Evolutionary conservation across 2,797 vertebrate species (phyloP).

Genomic region (Kryptopterus vitreolus): DNA sequence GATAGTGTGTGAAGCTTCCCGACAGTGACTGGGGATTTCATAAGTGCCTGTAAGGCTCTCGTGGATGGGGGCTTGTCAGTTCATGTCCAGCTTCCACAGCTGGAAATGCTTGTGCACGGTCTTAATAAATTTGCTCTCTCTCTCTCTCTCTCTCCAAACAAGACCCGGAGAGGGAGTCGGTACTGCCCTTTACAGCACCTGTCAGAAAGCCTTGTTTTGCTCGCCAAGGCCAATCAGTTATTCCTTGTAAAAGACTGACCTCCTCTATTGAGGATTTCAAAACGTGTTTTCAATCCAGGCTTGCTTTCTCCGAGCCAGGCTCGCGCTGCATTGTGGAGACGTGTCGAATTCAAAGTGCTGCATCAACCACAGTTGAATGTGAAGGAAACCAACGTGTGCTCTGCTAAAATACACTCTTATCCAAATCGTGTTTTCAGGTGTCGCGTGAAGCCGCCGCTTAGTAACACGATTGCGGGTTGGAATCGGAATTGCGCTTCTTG

Average conservation of each 20-base stretch:
- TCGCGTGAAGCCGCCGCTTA: conserved; percentile 1
- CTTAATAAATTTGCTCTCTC: conserved; percentile 47
- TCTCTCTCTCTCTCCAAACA: conserved; percentile 42
- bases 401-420: not conserved
- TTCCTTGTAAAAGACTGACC: conserved; percentile 32
- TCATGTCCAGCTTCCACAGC: conserved; percentile 41
- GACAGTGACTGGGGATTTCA: conserved; percentile 50
- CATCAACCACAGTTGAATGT: not conserved
- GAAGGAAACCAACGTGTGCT: not conserved
- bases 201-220: conserved; percentile 37
- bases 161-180: conserved; percentile 43
- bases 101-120: conserved; percentile 37
- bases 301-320: not conserved
- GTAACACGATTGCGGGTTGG: conserved; percentile 33
- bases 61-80: conserved; percentile 40
- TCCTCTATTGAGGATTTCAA: not conserved
- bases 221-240: conserved; percentile 39
- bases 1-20: conserved; percentile 34
- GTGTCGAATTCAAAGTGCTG: not conserved
- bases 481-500: conserved; percentile 23
- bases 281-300: conserved; percentile 20
- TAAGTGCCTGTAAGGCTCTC: conserved; percentile 37
- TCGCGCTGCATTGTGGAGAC: not conserved
- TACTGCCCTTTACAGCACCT: conserved; percentile 41
- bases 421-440: not conserved